Base-by-base conservation (phyloP, 2,888 invertebrate genomes). In the Timema cristinae region DNA sequence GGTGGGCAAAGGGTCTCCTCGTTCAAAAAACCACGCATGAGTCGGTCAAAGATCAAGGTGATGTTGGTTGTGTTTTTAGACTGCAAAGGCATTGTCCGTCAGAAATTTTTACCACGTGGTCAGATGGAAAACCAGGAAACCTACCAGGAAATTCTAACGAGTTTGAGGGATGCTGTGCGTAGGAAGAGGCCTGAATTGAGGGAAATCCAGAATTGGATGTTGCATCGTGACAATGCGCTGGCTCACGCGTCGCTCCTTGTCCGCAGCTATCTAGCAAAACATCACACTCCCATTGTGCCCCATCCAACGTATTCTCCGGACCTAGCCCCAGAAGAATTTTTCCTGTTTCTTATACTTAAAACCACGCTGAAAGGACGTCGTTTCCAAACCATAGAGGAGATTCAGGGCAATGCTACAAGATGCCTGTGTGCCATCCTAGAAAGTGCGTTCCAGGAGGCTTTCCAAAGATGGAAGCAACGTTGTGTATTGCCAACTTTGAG, bases 1-100 rank as follows among this genome's bases (percentile, higher is more conserved):
- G 56, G 16, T 56, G 56, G 56, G 56, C 56, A 56, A 56, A 56
- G 56, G 56, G n/a, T 56, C 56, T 56, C 56, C 56, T 56, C 56
- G 8, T 56, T 6, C 56, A 56, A 56, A 56, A 56, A 56, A 8
- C n/a, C 56, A 56, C 8, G 56, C 56, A 56, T 56, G 6, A n/a
- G n/a, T n/a, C n/a, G n/a, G n/a, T n/a, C n/a, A n/a, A n/a, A n/a
- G n/a, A n/a, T n/a, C n/a, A n/a, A 8, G 6, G n/a, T n/a, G n/a
- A n/a, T n/a, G n/a, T n/a, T n/a, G n/a, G n/a, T n/a, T n/a, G n/a
- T n/a, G n/a, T 56, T 56, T 56, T 56, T 56, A 15, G 6, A 56
- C 56, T 56, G 56, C 56, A 56, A 56, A 56, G 56, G 56, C 56
- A 56, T 6, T 56, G 9, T 56, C 9, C 56, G 16, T 56, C 56